Conservation (phyloP, 2,113 vertebrate genomes). For the Oenanthe oenanthe region DNA sequence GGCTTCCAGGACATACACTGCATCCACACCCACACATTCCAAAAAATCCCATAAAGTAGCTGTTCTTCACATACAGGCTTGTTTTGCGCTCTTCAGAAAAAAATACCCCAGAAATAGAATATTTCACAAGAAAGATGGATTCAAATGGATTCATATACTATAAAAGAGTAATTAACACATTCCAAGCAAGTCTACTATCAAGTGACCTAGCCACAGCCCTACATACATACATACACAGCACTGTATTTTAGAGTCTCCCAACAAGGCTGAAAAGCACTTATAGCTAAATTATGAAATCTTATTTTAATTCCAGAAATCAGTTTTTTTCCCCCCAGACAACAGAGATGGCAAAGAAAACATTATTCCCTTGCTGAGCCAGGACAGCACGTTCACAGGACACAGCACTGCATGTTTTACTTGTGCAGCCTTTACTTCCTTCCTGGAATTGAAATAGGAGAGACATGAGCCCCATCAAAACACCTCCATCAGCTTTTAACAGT, state of each 20-base stretch:
- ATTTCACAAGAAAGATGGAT: background rate
- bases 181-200: background rate
- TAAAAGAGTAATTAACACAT: background rate
- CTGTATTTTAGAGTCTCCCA: background rate
- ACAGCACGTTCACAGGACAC: accelerated
- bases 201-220: background rate
- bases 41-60: background rate
- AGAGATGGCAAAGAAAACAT: background rate
- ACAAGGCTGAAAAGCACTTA: background rate
- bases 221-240: background rate
- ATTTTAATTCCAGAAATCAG: background rate
- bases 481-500: background rate
- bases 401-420: accelerated
- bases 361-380: background rate
- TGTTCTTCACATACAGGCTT: background rate
- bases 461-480: background rate
- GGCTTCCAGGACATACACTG: accelerated
- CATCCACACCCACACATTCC: background rate
- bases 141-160: background rate
- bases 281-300: background rate
- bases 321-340: background rate
- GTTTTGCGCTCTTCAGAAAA: background rate
- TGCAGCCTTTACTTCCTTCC: background rate
- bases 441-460: background rate
- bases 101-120: background rate